phyloP scores from a whole-genome alignment of 1,140 invertebrate species.

The Pogonognathellus flavescens region DNA sequence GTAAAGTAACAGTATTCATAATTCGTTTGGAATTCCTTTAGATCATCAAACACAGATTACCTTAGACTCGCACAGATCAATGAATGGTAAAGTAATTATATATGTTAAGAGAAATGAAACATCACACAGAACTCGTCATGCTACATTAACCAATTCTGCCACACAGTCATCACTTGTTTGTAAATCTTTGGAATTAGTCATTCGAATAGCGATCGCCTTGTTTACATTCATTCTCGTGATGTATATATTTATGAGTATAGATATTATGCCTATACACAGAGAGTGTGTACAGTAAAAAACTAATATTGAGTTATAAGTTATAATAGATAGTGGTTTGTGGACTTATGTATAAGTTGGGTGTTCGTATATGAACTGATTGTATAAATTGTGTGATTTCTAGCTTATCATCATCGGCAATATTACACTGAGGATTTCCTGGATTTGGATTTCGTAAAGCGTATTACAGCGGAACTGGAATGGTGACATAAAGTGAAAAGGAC shows the following conservation, averaged over 20 bases:
- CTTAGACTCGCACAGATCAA: no score
- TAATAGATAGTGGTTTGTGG: not conserved
- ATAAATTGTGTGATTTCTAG: not conserved
- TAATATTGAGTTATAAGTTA: not conserved
- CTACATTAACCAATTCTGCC: not conserved
- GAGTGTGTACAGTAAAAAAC: no score
- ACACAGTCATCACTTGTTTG: constrained; percentile 26
- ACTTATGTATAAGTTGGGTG: not conserved
- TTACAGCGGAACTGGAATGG: constrained; percentile 3
- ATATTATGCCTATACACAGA: no score
- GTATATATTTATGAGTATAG: not conserved
- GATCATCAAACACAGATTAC: no score
- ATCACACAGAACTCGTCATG: not conserved
- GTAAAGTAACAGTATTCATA: no score
- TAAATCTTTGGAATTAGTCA: constrained; percentile 14
- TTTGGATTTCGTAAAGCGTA: not conserved
- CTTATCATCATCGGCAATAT: constrained; percentile 8
- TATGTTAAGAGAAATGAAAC: no score
- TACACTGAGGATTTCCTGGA: constrained; percentile 36
- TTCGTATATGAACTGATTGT: not conserved
- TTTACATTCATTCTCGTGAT: constrained; percentile 9
- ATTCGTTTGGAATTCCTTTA: no score
- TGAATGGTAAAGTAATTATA: no score
- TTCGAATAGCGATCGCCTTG: not conserved
- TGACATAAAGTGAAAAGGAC: constrained; percentile 9